Conservation (phyloP, 2,888 invertebrate genomes). For the Acronicta aceris region DNA sequence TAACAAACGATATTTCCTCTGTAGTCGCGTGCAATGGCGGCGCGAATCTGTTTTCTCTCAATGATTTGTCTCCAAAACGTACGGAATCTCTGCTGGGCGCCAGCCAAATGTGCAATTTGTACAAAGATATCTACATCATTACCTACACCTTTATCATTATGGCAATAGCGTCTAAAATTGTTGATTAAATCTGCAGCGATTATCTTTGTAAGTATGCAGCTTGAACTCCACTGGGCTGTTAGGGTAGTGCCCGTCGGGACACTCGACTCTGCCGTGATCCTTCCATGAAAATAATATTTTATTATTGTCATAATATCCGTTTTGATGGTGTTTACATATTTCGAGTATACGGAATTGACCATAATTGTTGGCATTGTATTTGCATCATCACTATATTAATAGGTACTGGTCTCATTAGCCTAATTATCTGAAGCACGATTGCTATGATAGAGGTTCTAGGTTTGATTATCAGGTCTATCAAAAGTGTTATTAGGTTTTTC, state of each 20-base stretch:
- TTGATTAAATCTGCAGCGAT: neutral
- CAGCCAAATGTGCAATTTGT: constrained; percentile 84
- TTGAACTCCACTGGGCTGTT: constrained; percentile 78
- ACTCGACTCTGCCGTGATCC: constrained; percentile 78
- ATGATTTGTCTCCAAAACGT: constrained; percentile 86
- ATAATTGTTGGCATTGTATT: neutral
- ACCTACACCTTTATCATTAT: constrained; percentile 38
- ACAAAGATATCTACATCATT: constrained; percentile 55
- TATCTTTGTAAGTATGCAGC: constrained; percentile 73
- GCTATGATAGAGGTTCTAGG: too few species aligned
- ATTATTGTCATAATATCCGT: constrained; percentile 73
- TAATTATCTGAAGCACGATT: too few species aligned
- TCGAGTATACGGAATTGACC: constrained; percentile 51
- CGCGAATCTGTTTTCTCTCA: constrained; percentile 87
- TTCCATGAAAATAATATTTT: constrained; percentile 86
- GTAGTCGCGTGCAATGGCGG: constrained; percentile 76
- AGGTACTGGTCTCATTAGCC: too few species aligned
- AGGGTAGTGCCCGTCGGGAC: constrained; percentile 69
- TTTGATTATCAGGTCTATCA: too few species aligned
- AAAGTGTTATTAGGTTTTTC: too few species aligned
- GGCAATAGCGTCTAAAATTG: constrained; percentile 57
- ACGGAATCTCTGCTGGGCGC: constrained; percentile 83
- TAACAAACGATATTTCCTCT: constrained; percentile 76
- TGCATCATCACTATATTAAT: neutral
- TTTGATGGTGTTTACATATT: constrained; percentile 68